Conservation (phyloP, 1,140 invertebrate genomes). For the Listronotus bonariensis region DNA sequence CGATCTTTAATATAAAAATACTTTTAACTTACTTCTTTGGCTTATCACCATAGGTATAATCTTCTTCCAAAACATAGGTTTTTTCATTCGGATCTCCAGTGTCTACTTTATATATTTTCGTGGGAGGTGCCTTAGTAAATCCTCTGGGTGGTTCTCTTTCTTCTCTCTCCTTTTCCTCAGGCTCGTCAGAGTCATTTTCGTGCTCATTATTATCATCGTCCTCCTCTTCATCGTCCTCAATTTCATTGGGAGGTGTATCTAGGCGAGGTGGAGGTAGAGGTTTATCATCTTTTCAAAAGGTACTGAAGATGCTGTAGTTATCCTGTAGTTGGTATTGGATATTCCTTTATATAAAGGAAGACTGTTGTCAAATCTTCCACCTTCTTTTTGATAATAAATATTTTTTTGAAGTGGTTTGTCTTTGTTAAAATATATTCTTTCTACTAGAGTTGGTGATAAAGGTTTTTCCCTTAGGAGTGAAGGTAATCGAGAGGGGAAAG, state of each 20-base stretch:
- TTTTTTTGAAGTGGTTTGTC: slow-evolving; percentile 6
- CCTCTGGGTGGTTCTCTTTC: slow-evolving; percentile 13
- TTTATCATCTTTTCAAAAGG: background rate
- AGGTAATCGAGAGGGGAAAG: slow-evolving; percentile 2
- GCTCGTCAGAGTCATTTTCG: slow-evolving; percentile 1
- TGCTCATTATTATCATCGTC: background rate
- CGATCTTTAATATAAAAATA: background rate
- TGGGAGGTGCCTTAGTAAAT: slow-evolving; percentile 8
- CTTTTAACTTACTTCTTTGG: slow-evolving; percentile 24
- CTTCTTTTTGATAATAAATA: slow-evolving; percentile 3
- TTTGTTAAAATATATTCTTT: slow-evolving; percentile 24
- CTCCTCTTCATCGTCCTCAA: background rate
- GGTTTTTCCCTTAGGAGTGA: slow-evolving; percentile 1
- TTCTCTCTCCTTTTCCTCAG: background rate
- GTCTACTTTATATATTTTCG: slow-evolving; percentile 18
- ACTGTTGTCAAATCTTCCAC: background rate
- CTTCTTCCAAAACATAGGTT: slow-evolving; percentile 24
- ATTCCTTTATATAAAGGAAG: background rate
- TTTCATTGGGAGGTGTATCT: slow-evolving; percentile 27
- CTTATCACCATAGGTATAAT: slow-evolving; percentile 30
- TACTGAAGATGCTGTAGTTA: background rate
- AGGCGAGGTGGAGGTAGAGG: slow-evolving; percentile 4
- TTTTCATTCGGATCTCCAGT: slow-evolving; percentile 29
- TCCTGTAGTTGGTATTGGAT: no score
- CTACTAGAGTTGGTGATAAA: slow-evolving; percentile 7